Evolutionary conservation across 1,140 invertebrate species (phyloP).

Genomic region (Diorhabda carinulata): DNA sequence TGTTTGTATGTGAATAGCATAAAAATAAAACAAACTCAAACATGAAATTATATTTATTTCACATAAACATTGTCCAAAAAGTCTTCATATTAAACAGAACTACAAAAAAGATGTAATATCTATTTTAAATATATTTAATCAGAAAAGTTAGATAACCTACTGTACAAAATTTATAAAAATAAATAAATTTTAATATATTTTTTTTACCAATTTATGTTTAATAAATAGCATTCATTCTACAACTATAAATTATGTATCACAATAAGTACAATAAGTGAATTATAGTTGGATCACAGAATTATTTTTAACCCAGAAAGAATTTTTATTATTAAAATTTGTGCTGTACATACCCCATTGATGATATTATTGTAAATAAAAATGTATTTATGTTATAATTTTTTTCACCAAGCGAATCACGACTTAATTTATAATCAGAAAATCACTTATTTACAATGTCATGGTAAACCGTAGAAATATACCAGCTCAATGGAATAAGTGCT

Average conservation of each 20-base stretch:
- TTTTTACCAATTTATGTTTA: conserved; percentile 3
- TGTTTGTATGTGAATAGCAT: not conserved
- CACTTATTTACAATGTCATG: not conserved
- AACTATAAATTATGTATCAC: conserved; percentile 14
- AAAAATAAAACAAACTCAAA: not conserved
- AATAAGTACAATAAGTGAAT: conserved; percentile 5
- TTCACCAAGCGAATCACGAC: not conserved
- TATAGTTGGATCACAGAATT: conserved; percentile 7
- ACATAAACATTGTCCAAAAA: not conserved
- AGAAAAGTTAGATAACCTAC: not conserved
- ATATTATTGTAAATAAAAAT: not conserved
- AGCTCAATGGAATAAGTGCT: not conserved
- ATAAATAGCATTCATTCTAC: conserved; percentile 5
- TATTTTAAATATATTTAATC: not conserved
- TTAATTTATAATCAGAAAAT: not conserved
- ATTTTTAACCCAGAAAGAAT: not conserved
- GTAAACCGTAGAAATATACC: not conserved
- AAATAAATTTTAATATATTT: conserved; percentile 4
- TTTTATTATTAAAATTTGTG: not conserved
- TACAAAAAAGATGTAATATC: not conserved
- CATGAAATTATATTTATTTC: not conserved
- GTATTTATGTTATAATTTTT: not conserved
- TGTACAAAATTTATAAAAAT: conserved; percentile 17
- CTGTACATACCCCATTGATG: not conserved
- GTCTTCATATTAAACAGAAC: not conserved